Percentiles rank a stretch among this genome's conserved stretches.
Conservation (phyloP, 30 jellyfish, hydroid and myxozoan genomes). For the Pseudorhiza aurosa region DNA sequence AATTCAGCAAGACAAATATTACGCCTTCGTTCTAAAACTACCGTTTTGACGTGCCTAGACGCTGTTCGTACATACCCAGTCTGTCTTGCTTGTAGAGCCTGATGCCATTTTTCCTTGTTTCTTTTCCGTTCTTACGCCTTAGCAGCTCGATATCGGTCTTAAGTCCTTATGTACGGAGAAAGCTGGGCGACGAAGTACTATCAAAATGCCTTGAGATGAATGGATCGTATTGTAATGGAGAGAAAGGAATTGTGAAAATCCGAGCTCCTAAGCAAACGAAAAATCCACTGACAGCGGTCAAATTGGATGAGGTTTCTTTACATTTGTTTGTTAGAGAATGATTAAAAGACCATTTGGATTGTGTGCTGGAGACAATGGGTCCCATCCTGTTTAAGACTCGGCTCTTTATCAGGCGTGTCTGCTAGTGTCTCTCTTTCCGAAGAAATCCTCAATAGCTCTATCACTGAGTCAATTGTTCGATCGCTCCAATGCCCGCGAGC, state of each 20-base stretch:
- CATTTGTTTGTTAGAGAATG: not conserved
- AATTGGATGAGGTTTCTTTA: conserved; percentile 23
- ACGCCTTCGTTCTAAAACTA: not conserved
- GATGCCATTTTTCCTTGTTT: conserved; percentile 6
- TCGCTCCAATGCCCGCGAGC: too few species aligned
- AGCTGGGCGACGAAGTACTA: not conserved
- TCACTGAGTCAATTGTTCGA: not conserved
- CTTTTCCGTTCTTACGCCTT: not conserved
- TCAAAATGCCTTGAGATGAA: conserved; percentile 25
- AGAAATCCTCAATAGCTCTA: conserved; percentile 8
- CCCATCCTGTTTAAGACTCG: conserved; percentile 28
- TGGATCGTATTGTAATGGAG: conserved; percentile 27
- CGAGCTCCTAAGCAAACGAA: conserved; percentile 21
- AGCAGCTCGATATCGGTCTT: not conserved
- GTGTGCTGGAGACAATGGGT: conserved; percentile 2
- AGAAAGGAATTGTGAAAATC: conserved; percentile 4
- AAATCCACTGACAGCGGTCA: conserved; percentile 7
- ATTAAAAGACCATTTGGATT: not conserved
- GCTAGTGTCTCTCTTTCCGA: not conserved
- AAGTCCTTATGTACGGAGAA: too few species aligned
- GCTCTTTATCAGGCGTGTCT: not conserved
- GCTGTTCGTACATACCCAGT: conserved; percentile 31
- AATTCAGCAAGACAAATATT: not conserved
- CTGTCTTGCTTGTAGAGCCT: conserved; percentile 8
- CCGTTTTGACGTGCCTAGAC: not conserved